phyloP scores from a whole-genome alignment of 2,797 vertebrate species.

The Melanotaenia nigrans region DNA sequence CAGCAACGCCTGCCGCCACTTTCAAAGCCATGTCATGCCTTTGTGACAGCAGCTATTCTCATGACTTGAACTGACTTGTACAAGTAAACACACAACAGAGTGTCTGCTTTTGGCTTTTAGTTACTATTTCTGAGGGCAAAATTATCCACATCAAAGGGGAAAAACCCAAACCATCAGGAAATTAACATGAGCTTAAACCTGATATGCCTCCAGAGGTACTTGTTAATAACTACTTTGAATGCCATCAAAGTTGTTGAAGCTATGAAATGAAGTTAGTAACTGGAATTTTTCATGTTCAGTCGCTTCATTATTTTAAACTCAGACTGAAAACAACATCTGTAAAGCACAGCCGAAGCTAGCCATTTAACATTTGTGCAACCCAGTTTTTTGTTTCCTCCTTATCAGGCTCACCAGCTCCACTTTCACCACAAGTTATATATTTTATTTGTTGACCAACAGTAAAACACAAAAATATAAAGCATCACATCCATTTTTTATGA shows the following conservation, averaged over 20 bases:
- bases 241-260: background rate
- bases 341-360: background rate
- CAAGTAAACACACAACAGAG: constrained; percentile 37
- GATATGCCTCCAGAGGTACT: constrained; percentile 5
- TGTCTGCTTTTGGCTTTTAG: constrained; percentile 56
- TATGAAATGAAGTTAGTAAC: background rate
- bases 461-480: constrained; percentile 75
- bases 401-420: background rate
- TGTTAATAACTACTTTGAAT: constrained; percentile 12
- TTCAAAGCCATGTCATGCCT: constrained; percentile 21
- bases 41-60: constrained; percentile 24
- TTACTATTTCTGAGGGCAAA: constrained; percentile 47
- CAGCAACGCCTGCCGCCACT: constrained; percentile 68
- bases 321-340: background rate
- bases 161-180: constrained; percentile 50
- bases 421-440: constrained; percentile 65
- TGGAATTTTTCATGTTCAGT: constrained; percentile 7
- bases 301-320: background rate
- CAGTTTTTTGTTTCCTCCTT: background rate
- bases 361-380: background rate
- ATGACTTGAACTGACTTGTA: constrained; percentile 52
- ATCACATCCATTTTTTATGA: constrained; percentile 71
- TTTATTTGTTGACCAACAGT: constrained; percentile 74
- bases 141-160: constrained; percentile 49
- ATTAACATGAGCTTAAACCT: constrained; percentile 17